phyloP scores from a whole-genome alignment of 2,888 invertebrate genomes.

The Epinotia demarniana region DNA sequence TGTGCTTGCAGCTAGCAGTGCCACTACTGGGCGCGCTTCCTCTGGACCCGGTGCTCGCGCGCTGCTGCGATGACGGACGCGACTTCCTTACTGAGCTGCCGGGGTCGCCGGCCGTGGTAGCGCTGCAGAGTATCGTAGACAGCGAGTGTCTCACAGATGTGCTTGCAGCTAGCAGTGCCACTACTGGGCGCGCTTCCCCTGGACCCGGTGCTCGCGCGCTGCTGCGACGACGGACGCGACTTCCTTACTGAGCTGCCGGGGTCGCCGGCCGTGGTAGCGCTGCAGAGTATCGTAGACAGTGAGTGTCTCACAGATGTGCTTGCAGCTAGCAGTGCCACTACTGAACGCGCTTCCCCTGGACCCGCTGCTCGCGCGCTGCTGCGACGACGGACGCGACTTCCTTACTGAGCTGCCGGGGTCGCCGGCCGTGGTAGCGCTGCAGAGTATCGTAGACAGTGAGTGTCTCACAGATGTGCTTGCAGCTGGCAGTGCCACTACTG shows the following conservation, averaged over 20 bases:
- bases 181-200: slow-evolving; percentile 94
- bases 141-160: slow-evolving; percentile 88
- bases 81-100: slow-evolving; percentile 86
- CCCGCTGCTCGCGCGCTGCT: slow-evolving; percentile 90
- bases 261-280: slow-evolving; percentile 85
- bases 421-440: slow-evolving; percentile 84
- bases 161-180: slow-evolving; percentile 88
- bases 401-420: slow-evolving; percentile 86
- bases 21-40: slow-evolving; percentile 93
- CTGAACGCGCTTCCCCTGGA: slow-evolving; percentile 95
- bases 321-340: slow-evolving; percentile 88
- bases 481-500: too few species aligned
- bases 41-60: slow-evolving; percentile 92
- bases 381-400: slow-evolving; percentile 91
- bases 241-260: slow-evolving; percentile 85
- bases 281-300: slow-evolving; percentile 85
- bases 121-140: slow-evolving; percentile 82
- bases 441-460: slow-evolving; percentile 85
- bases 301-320: slow-evolving; percentile 87
- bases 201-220: slow-evolving; percentile 92
- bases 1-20: slow-evolving; percentile 90
- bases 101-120: slow-evolving; percentile 84
- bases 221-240: slow-evolving; percentile 91
- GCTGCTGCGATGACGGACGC: slow-evolving; percentile 91
- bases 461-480: slow-evolving; percentile 29